Conservation (phyloP, 2,888 invertebrate genomes). For the Napeogenes inachia region DNA sequence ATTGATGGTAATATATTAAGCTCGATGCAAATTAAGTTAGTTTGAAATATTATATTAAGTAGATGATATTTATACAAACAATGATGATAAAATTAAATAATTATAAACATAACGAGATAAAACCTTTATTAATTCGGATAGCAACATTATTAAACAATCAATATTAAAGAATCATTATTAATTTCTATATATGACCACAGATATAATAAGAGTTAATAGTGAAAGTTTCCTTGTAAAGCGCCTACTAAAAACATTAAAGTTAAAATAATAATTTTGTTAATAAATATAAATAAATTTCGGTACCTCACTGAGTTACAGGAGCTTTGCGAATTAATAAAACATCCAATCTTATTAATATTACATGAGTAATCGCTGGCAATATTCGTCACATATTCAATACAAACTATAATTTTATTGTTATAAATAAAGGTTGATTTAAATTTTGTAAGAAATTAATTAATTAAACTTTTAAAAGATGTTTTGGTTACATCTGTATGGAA, state of each 20-base stretch:
- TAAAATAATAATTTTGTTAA: too few relatives aligned
- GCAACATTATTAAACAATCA: conserved; percentile 25
- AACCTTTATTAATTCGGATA: conserved; percentile 11
- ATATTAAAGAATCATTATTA: conserved; percentile 29
- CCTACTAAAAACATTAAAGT: conserved; percentile 28
- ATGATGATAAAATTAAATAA: conserved; percentile 2
- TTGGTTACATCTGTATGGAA: too few relatives aligned
- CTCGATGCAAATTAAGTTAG: background rate
- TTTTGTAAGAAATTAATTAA: too few relatives aligned
- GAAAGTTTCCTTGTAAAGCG: conserved; percentile 55
- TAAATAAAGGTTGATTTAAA: too few relatives aligned
- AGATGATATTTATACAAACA: background rate
- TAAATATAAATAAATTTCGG: too few relatives aligned
- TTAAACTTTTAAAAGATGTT: too few relatives aligned
- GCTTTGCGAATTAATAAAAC: too few relatives aligned
- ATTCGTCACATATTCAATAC: too few relatives aligned
- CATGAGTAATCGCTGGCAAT: too few relatives aligned
- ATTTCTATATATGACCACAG: conserved; percentile 66
- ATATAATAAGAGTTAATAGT: conserved; percentile 65
- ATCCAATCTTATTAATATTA: too few relatives aligned
- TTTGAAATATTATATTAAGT: background rate
- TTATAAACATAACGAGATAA: conserved; percentile 2
- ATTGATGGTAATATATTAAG: conserved; percentile 6
- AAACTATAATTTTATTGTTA: too few relatives aligned
- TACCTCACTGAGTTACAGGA: too few relatives aligned